These are phyloP conservation scores for Trissolcus japonicus DNA, from an alignment of 2,888 invertebrate genomes.

Conservation along the genomic window DNA sequence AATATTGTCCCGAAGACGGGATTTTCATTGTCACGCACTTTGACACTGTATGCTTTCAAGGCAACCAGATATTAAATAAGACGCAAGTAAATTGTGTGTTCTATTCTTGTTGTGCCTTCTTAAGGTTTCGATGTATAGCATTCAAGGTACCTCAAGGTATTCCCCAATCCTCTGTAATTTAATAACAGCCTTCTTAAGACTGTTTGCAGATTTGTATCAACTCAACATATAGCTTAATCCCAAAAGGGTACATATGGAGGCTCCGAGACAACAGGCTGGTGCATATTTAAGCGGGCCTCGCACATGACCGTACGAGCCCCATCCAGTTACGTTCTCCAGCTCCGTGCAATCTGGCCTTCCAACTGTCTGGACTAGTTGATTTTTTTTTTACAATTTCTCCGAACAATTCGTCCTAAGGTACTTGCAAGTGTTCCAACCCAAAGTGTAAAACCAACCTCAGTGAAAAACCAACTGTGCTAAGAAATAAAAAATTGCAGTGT, in stretches of 20 bases:
- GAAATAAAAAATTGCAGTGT: background rate
- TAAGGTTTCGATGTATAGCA: constrained; percentile 71
- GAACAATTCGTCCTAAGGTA: constrained; percentile 62
- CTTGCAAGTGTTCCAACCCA: background rate
- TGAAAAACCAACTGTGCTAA: background rate
- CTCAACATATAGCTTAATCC: constrained; percentile 58
- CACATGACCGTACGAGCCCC: constrained; percentile 67
- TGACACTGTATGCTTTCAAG: constrained; percentile 59
- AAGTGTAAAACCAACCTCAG: background rate
- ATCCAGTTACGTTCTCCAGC: constrained; percentile 65
- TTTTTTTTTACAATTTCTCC: constrained; percentile 68
- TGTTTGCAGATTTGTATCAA: constrained; percentile 72
- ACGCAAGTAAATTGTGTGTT: constrained; percentile 55
- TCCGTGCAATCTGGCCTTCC: constrained; percentile 61
- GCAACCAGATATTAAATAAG: constrained; percentile 55
- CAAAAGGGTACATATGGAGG: constrained; percentile 68
- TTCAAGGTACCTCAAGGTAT: constrained; percentile 71
- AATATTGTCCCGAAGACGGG: constrained; percentile 30
- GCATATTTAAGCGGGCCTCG: constrained; percentile 60
- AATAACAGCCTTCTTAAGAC: constrained; percentile 73
- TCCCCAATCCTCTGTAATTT: constrained; percentile 73
- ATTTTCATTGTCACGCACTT: constrained; percentile 56
- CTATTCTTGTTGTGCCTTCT: constrained; percentile 64
- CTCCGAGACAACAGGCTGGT: constrained; percentile 48
- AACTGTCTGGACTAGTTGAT: constrained; percentile 72